Evolutionary conservation across 1,140 invertebrate species (phyloP).

Genomic region (Theocolax elegans): DNA sequence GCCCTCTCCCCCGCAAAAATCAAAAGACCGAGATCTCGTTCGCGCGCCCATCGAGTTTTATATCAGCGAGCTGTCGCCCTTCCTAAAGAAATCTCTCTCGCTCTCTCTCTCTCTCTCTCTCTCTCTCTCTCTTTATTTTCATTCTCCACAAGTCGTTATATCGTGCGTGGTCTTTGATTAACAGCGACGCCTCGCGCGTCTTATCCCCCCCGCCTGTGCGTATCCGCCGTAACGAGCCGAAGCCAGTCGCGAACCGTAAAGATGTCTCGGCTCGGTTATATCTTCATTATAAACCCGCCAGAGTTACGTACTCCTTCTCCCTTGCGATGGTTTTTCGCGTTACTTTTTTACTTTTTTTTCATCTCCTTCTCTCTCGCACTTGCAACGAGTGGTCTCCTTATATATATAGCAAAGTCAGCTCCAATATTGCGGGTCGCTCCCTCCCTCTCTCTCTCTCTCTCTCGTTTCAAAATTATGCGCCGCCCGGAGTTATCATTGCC

Average conservation of each 20-base stretch:
- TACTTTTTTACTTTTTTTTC: not conserved
- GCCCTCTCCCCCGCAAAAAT: too few relatives aligned
- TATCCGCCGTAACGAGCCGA: slow-evolving; percentile 58
- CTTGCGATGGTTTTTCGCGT: not conserved
- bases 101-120: not conserved
- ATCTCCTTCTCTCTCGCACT: not conserved
- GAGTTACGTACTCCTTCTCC: slow-evolving; percentile 59
- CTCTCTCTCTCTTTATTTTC: not conserved
- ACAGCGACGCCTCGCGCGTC: slow-evolving; percentile 53
- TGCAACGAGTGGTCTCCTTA: not conserved
- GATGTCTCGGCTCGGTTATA: slow-evolving; percentile 66
- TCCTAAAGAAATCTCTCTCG: not conserved
- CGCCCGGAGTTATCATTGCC: slow-evolving; percentile 62
- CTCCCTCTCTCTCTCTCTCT: slow-evolving; percentile 3
- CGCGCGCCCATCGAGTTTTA: not conserved
- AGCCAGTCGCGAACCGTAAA: slow-evolving; percentile 57
- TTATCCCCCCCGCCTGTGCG: slow-evolving; percentile 8
- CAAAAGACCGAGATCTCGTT: slow-evolving; percentile 17
- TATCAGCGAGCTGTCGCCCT: slow-evolving; percentile 1
- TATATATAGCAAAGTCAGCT: too few relatives aligned
- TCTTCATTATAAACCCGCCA: slow-evolving; percentile 64
- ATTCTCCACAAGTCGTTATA: slow-evolving; percentile 23
- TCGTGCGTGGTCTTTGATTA: slow-evolving; percentile 57
- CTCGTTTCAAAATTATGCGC: slow-evolving; percentile 57
- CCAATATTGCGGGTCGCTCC: slow-evolving; percentile 25